Percentiles rank a stretch among this genome's conserved stretches.
phyloP scores from a whole-genome alignment of 37 sponge, comb jelly and placozoan genomes.

The Cladorhizidae sp. region DNA sequence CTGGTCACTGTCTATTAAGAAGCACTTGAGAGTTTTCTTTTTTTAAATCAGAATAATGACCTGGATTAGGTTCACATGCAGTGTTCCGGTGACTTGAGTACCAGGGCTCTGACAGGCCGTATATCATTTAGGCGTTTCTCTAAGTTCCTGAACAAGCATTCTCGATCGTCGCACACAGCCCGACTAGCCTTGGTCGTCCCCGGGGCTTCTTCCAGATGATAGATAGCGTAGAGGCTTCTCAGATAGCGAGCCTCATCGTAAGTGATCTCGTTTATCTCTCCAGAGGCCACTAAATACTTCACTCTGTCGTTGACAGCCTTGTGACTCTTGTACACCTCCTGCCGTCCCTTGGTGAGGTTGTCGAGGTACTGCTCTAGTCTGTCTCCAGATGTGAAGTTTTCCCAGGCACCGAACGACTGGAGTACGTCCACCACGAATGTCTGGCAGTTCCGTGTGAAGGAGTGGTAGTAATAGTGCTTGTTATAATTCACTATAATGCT shows the following conservation, averaged over 20 bases:
- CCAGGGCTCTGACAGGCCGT: background rate
- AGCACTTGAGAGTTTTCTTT: no score
- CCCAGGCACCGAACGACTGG: background rate
- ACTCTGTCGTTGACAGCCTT: conserved; percentile 7
- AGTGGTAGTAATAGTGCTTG: conserved; percentile 7
- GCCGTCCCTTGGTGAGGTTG: background rate
- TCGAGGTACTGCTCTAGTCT: background rate
- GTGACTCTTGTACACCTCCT: conserved; percentile 2
- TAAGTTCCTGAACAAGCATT: background rate
- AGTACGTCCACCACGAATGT: conserved; percentile 14
- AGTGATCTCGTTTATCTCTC: background rate
- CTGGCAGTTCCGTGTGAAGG: conserved; percentile 9
- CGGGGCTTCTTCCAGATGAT: background rate
- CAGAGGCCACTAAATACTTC: background rate
- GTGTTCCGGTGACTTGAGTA: background rate
- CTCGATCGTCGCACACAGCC: background rate
- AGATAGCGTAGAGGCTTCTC: background rate
- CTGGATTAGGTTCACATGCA: background rate
- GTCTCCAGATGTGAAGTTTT: background rate
- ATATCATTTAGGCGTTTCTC: background rate
- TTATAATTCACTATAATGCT: conserved; percentile 10
- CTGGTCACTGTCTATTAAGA: no score
- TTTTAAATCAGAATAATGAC: background rate
- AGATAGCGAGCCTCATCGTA: conserved; percentile 5
- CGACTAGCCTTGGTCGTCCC: background rate